Evolutionary conservation across 35 echinoderm and acorn worm genomes (phyloP), one percentile per base, ranked within the genome.

Genomic region (Patiria miniata): DNA sequence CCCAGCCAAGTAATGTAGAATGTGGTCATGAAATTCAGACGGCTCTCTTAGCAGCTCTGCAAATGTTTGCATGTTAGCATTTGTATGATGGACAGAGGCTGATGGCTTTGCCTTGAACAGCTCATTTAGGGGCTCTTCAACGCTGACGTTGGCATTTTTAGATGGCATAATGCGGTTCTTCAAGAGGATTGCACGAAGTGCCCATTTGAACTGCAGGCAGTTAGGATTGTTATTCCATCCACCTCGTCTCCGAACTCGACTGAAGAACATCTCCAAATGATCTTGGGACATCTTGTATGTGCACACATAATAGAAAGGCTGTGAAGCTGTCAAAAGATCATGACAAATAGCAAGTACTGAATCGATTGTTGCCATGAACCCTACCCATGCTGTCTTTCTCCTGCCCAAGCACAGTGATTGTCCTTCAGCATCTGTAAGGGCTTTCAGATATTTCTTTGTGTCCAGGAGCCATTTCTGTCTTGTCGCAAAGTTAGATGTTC

Each of bases 181-280:
- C 18, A 79, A 40, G 4, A 92, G 78, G 18, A 92, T 92, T 8
- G 83, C 56, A 39, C 90, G 37, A 52, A 86, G 78, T 51, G 85
- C 58, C 85, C 91, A 93, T 60, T 94, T 89, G 69, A 90, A 89
- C 73, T 94, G 92, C 6, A 94, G 51, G 37, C 68, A 89, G 77
- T 90, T 94, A 7, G 87, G 92, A 79, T 94, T 94, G 54, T 94
- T 94, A 77, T 90, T 90, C 92, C 92, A 94, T 17, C 83, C 92
- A 30, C 83, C 78, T 51, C 92, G 78, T 52, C 68, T 61, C 21
- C 92, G 81, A 52, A 90, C 83, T 17, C 92, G 87, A 76, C 87
- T 89, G 68, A 94, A 94, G 44, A 86, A 89, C 57, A 85, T 85
- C 50, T 89, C 83, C 23, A 86, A 33, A 39, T 94, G 92, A 60